Evolutionary conservation across 92 coral and sea anemone species (phyloP).

Genomic region (Parazoanthus darwini): DNA sequence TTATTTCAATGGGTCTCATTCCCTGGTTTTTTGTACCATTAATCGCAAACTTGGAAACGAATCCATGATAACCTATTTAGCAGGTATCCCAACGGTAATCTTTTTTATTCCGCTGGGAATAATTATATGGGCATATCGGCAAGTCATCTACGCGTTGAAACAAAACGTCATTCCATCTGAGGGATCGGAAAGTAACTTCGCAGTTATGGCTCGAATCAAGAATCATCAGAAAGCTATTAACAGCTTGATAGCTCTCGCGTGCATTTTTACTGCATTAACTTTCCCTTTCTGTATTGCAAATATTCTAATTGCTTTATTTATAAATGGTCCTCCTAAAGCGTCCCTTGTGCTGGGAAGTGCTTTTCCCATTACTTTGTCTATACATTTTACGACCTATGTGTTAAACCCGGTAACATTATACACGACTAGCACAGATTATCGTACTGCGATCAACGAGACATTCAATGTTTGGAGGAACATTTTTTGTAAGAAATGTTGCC

Average conservation of each 20-base stretch:
- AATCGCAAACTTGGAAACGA: neutral
- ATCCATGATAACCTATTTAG: neutral
- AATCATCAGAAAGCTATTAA: neutral
- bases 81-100: neutral
- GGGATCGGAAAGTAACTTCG: neutral
- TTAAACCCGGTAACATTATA: neutral
- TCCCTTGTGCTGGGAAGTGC: too few relatives aligned
- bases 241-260: neutral
- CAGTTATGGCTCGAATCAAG: slow-evolving; percentile 8
- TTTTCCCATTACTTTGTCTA: neutral
- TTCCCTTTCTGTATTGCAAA: neutral
- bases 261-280: neutral
- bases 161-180: neutral
- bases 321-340: too few relatives aligned
- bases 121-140: neutral
- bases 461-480: neutral
- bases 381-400: neutral
- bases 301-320: neutral
- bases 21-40: neutral
- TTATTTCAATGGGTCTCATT: neutral
- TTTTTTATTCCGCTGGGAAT: slow-evolving; percentile 8
- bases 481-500: neutral
- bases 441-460: neutral
- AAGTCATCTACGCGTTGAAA: neutral
- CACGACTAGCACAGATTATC: neutral